Percentiles rank a stretch among this genome's conserved stretches.
Evolutionary conservation across 2,797 vertebrate species (phyloP).

Genomic region (Pelobates cultripes): DNA sequence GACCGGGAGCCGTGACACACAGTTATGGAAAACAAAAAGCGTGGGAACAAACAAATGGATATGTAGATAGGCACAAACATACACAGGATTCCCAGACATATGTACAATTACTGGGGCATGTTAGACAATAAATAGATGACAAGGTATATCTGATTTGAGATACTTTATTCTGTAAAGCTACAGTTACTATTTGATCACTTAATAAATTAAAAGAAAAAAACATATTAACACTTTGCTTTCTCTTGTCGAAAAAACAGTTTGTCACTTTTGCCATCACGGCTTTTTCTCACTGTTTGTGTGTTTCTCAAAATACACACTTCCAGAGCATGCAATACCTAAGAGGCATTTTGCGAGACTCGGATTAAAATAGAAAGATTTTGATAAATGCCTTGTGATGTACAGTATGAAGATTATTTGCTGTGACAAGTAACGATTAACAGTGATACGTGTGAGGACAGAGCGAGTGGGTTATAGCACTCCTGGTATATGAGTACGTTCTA

Average conservation of each 20-base stretch:
- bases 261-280: neutral
- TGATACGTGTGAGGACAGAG: conserved; percentile 67
- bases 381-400: conserved; percentile 62
- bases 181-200: no score
- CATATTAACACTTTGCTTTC: neutral
- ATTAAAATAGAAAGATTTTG: conserved; percentile 64
- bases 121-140: no score
- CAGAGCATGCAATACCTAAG: conserved; percentile 32
- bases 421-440: conserved; percentile 75
- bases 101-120: no score
- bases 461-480: conserved; percentile 62
- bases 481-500: conserved; percentile 37
- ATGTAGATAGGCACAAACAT: no score
- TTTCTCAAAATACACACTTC: conserved; percentile 1
- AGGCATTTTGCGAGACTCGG: conserved; percentile 50
- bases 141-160: no score
- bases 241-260: neutral
- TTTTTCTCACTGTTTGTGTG: conserved; percentile 12
- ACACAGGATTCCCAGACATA: no score
- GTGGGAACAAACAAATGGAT: no score
- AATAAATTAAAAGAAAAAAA: neutral
- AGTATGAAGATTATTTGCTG: conserved; percentile 70
- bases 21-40: no score
- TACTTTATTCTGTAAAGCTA: no score
- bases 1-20: no score